Base-by-base conservation (phyloP, 2,797 vertebrate genomes). In the Bradypodion ventrale region DNA sequence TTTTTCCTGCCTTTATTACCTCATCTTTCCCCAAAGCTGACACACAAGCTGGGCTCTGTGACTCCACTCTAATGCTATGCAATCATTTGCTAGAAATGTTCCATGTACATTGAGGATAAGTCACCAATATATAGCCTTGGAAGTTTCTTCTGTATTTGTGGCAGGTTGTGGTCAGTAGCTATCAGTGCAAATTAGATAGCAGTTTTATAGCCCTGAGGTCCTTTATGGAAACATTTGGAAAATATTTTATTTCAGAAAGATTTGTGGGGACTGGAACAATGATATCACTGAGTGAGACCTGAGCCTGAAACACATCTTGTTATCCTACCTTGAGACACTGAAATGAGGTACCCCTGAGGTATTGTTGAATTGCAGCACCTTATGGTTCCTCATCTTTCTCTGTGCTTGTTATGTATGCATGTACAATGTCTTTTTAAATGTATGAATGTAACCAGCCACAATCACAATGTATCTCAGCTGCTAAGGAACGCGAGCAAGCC, bases 1-100 rank as follows among this genome's bases (percentile, higher is more conserved):
- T n/a, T 19, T 2, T 13, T 44, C 29, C n/a, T 74, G 5, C 46
- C 29, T 76, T 83, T 69, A 76, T 83, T 68, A 66, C 19, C 49
- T 83, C 82, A 83, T 42, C 32, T 56, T 68, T 83, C 69, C 13
- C 49, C 82, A 76, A 42, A 37, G n/a, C 35, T 16, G 62, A 66
- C 16, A 35, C 16, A 37, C 23, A 56, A 83, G 75, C 5, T 27
- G 12, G 35, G 21, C 59, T 75, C 23, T 73, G 59, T 21, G 44
- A 49, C 13, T 46, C 46, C 35, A n/a, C 15, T 13, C 12, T 44
- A 42, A 13, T 73, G 40, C 8, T 40, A n/a, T 23, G 19, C 80
- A 56, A 42, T 37, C 40, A 23, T 32, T 15, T 19, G 23, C 40
- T 25, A 32, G 35, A 70, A 32, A 32, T 32, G 37, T 60, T 44